These are phyloP conservation scores for Chiloscyllium punctatum DNA, from an alignment of 2,797 vertebrate genomes.

Conservation along the genomic window DNA sequence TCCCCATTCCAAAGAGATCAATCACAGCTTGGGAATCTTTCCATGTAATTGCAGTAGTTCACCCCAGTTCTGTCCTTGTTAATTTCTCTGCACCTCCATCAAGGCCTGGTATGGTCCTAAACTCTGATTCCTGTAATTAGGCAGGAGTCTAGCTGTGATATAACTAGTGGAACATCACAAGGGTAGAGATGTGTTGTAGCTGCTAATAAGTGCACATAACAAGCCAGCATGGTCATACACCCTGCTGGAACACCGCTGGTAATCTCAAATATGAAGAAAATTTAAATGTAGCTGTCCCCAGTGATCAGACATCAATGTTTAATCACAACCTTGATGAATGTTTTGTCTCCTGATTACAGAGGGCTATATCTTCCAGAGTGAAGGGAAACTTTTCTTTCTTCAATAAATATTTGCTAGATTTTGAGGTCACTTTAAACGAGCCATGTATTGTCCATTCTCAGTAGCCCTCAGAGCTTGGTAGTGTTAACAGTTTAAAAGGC, in stretches of 20 bases:
- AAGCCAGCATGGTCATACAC: neutral
- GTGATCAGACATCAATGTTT: neutral
- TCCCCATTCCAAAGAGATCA: neutral
- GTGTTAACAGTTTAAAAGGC: neutral
- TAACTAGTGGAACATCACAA: neutral
- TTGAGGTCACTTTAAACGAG: neutral
- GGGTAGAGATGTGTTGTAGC: neutral
- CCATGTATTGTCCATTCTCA: neutral
- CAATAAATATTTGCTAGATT: neutral
- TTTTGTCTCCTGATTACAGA: neutral
- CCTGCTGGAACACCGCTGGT: neutral
- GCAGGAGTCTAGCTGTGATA: neutral
- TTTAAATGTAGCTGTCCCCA: neutral
- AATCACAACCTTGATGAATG: neutral
- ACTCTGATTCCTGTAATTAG: neutral
- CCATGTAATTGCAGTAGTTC: neutral
- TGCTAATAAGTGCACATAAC: neutral
- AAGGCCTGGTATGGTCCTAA: neutral
- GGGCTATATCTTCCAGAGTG: neutral
- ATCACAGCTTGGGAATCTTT: neutral
- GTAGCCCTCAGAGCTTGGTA: neutral
- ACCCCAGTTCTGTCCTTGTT: neutral
- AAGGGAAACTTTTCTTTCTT: neutral
- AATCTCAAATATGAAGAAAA: neutral
- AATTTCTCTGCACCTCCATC: neutral